Conservation (phyloP, 2,888 invertebrate genomes). For the Zaprionus obscuricornis region DNA sequence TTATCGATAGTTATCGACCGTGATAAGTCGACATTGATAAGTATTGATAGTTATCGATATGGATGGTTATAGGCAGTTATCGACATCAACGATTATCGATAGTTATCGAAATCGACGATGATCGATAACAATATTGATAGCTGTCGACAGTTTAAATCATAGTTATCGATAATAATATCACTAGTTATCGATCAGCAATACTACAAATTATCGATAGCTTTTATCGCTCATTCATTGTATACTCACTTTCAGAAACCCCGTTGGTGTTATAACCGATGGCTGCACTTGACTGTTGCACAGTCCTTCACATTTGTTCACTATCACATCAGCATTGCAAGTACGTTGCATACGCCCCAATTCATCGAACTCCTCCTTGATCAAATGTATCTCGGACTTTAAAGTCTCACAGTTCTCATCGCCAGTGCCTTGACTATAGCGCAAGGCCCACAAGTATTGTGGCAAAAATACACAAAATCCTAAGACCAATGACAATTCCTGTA, state of each 20-base stretch:
- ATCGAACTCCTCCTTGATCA: conserved; percentile 96
- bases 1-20: too few species aligned
- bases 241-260: conserved; percentile 91
- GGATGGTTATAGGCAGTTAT: too few species aligned
- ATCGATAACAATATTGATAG: too few species aligned
- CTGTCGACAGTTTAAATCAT: too few species aligned
- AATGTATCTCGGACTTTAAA: conserved; percentile 92
- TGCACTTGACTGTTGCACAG: conserved; percentile 96
- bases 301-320: conserved; percentile 97
- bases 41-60: too few species aligned
- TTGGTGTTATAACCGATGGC: conserved; percentile 93
- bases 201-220: too few species aligned
- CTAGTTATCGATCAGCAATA: too few species aligned
- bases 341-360: conserved; percentile 92
- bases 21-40: too few species aligned
- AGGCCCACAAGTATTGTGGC: conserved; percentile 50
- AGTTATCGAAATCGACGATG: too few species aligned
- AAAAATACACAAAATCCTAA: conserved; percentile 50
- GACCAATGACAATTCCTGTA: conserved; percentile 59
- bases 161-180: too few species aligned
- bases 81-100: too few species aligned
- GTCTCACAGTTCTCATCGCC: conserved; percentile 93
- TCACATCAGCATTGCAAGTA: conserved; percentile 95
- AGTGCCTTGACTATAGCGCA: conserved; percentile 78
- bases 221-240: background rate